Evolutionary conservation across 2,797 vertebrate genomes (phyloP), one percentile per base, ranked within the genome.

Genomic region (Eupleurogrammus muticus): DNA sequence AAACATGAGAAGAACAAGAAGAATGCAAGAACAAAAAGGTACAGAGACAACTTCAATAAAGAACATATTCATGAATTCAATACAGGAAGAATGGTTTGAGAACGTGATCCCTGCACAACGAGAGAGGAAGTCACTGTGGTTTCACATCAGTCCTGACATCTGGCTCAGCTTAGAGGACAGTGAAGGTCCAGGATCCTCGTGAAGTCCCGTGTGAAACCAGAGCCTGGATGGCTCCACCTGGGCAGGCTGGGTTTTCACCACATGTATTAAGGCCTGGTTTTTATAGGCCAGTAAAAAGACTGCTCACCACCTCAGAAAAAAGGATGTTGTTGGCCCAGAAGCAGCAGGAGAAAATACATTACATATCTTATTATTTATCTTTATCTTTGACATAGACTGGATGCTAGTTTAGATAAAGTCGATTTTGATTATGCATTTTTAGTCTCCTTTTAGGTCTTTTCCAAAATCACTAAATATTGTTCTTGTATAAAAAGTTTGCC

Each of bases 151-250:
- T 42, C 38, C 38, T 42, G 16, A 75, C 82, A 86, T 88, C 82
- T 88, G 83, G 75, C 60, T 71, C 58, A 73, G 67, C 63, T 86
- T 83, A 83, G 58, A 50, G 77, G 67, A 14, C 70, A 49, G 55
- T 57, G 50, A 66, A 74, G 46, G 47, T 65, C 73, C 28, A 71
- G 34, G 40, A n/a, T 64, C 32, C 66, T 61, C 60, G 58, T 75
- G 47, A 52, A 53, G 54, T 70, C 28, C 20, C 51, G 42, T 66
- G 59, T 72, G 68, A 60, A 77, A 69, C 48, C 54, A 56, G 35
- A 67, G 44, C 36, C 40, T 11, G 51, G 21, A 65, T 49, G 17
- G 40, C 55, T 66, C 61, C 70, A 74, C 53, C 66, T 77, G 61
- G 61, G 50, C 79, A 62, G 65, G 21, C 47, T 70, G 14, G 58